Evolutionary conservation across 2,797 vertebrate species (phyloP), one percentile per base, ranked within the genome.

Genomic region (Synanceia verrucosa): DNA sequence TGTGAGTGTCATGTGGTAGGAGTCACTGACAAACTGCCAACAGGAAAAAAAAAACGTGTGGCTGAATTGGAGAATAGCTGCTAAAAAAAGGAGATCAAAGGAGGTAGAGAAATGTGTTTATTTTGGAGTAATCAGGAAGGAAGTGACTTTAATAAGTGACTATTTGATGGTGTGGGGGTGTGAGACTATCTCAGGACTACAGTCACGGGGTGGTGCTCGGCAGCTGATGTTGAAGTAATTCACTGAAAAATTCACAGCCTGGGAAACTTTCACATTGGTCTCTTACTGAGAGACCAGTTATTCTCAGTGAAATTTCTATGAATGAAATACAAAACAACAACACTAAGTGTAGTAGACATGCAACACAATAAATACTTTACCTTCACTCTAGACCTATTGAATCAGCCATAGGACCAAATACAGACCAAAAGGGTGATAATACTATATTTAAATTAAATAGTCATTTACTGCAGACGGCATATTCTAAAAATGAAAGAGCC

Each of bases 1-100:
- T 87, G 90, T 94, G 92, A 93, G 91, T 81, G 82, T 93, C 93
- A 94, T 90, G 90, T 88, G 91, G 75, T 72, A 28, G 56, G 46
- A 66, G 65, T 48, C 6, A 10, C 43, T 76, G 76, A 46, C 71
- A 76, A 73, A 10, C 43, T 76, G 76, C 50, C 71, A 76, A 73
- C 47, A 53, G 74, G 78, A 65, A 82, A 65, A 80, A n/a, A 78
- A 77, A 58, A 48, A 61, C 46, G 43, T 82, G 70, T 37, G 57
- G 68, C 41, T 52, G 62, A 69, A 57, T 46, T 19, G n/a, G 36
- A 55, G 28, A 39, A 21, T 18, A 14, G 50, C 37, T 19, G 37
- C 14, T 24, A 24, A 44, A 48, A 56, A 65, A 52, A n/a, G 1
- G 33, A n/a, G n/a, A 58, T 71, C 36, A 65, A 61, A 69, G 9